Evolutionary conservation across 1,140 invertebrate genomes (phyloP), one percentile per base, ranked within the genome.

Genomic region (Aporrectodea caliginosa): DNA sequence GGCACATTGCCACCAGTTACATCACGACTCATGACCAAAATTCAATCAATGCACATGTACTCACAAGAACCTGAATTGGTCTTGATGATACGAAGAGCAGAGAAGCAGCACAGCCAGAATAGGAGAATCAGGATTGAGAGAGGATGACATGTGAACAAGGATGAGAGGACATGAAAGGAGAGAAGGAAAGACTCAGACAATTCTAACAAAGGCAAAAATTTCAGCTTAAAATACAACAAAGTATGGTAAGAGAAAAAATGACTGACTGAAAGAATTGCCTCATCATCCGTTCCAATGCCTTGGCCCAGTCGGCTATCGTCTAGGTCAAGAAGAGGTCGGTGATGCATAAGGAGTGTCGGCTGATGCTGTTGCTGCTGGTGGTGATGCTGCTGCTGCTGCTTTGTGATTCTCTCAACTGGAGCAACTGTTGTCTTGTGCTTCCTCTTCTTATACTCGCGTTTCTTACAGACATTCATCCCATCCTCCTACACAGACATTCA

Each of bases 361-460:
- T n/a, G n/a, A n/a, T n/a, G n/a, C n/a, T n/a, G n/a, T n/a, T n/a
- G n/a, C 43, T 78, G 73, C 75, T 78, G 58, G 6, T 58, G 43
- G 6, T 58, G 43, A 6, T 58, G 6, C 22, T 58, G 43, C 43
- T 12, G 6, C 43, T 12, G 22, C 6, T 22, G 43, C 22, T 58
- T 58, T 78, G 75, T 35, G 58, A 68, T 80, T 43, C 82, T 81
- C 70, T 73, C 80, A 58, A 70, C 81, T 35, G 82, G 83, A 78
- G 81, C 43, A 58, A 12, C 43, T 58, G 43, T 6, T 58, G n/a
- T 81, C 82, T 88, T 81, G 88, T 95, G 93, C 90, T 95, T 95
- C 82, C 94, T 90, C 87, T 94, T 95, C 86, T 94, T 94, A 88
- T 96, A 96, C 86, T 94, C 93, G 84, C 95, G 90, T 90, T 96